These are phyloP conservation scores for Telmatochromis sp. DNA, from an alignment of 2,113 vertebrate species.

Conservation along the genomic window DNA sequence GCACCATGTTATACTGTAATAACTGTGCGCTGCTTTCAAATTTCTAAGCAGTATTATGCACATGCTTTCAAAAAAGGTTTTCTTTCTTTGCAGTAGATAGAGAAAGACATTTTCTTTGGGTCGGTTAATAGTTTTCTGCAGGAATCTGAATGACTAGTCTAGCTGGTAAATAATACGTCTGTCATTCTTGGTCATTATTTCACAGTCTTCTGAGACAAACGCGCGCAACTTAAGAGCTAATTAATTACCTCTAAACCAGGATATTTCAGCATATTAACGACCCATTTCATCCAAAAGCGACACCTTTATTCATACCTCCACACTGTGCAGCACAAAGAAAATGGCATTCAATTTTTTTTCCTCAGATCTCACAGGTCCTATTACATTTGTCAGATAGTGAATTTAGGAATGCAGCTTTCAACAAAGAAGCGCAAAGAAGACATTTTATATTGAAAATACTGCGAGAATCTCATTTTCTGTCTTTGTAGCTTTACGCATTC, in stretches of 20 bases:
- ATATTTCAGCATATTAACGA: not conserved
- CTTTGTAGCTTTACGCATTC: not conserved
- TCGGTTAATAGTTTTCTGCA: not conserved
- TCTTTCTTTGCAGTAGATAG: not conserved
- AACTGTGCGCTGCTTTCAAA: not conserved
- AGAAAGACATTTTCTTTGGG: not conserved
- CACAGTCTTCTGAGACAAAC: not conserved
- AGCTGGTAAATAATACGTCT: not conserved
- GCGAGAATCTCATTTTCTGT: not conserved
- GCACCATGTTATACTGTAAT: not conserved
- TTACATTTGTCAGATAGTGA: not conserved
- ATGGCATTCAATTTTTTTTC: not conserved
- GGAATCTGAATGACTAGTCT: not conserved
- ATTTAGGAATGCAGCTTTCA: not conserved
- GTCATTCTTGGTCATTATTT: not conserved
- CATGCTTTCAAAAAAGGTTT: not conserved
- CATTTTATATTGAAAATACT: conserved; percentile 35
- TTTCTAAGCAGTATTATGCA: not conserved
- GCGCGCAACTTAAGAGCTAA: not conserved
- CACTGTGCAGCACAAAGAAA: not conserved
- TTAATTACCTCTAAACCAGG: not conserved
- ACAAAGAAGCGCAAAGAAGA: not conserved
- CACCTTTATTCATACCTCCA: not conserved
- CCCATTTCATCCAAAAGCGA: not conserved
- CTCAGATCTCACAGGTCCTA: not conserved